Evolutionary conservation across 2,888 invertebrate genomes (phyloP), one percentile per base, ranked within the genome.

Genomic region (Eupithecia vulgata): DNA sequence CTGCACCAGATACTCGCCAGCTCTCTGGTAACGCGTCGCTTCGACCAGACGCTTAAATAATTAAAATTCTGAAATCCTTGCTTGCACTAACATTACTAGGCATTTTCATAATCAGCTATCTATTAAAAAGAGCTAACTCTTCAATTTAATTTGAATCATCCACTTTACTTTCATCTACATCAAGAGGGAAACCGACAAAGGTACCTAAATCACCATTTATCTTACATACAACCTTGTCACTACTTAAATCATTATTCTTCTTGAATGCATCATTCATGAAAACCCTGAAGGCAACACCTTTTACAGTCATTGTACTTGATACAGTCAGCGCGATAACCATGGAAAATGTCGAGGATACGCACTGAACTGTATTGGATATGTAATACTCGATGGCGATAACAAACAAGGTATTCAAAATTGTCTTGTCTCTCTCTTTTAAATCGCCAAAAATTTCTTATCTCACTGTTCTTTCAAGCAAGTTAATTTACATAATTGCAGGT

Each of bases 181-280:
- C 64, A 37, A n/a, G 34, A 64, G 10, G 0, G 64, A 64, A n/a
- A 37, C 61, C 34, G 61, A 35, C 37, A 64, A 64, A 37, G 35
- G 65, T 40, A 30, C 10, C 48, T 12, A 5, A 37, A 69, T 74
- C 62, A 52, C 17, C 69, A 68, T 71, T 57, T 77, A 64, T 67
- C 65, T 79, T 79, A 80, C 77, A 40, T 71, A 25, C 64, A 48
- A 64, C 79, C 73, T 81, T 64, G 64, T 64, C 64, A 64, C 34
- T 64, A 37, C 35, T 37, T 64, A 21, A 64, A 64, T 64, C 37
- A 37, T 61, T 34, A 17, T 21, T 64, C 1, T 37, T 37, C 12
- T 64, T 64, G 34, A 61, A 61, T 61, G 34, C n/a, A 37, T 37
- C n/a, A 64, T 64, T 34, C 64, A 64, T 37, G 64, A 64, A 64